These are phyloP conservation scores for Chloroceryle aenea DNA, from an alignment of 2,113 vertebrate species.

Conservation along the genomic window DNA sequence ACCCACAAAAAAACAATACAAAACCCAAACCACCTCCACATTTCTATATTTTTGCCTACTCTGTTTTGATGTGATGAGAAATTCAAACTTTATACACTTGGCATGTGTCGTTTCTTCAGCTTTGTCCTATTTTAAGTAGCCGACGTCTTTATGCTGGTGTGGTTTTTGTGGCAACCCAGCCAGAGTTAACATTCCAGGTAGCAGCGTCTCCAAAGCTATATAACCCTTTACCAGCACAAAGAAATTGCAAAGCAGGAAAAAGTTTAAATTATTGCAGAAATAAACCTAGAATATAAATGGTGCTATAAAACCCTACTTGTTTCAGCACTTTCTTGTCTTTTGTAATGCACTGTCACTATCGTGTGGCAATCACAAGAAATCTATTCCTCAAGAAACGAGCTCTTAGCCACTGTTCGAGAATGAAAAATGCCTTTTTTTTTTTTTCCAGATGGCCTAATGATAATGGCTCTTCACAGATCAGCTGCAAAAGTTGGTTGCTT, in stretches of 20 bases:
- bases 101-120: background rate
- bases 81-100: background rate
- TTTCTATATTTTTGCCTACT: background rate
- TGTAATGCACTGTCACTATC: slow-evolving; percentile 32
- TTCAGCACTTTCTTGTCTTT: slow-evolving; percentile 30
- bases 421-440: slow-evolving; percentile 4
- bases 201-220: slow-evolving; percentile 6
- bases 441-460: slow-evolving; percentile 44
- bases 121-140: background rate
- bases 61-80: background rate
- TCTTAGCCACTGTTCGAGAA: slow-evolving; percentile 23
- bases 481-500: slow-evolving; percentile 46
- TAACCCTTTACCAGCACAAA: slow-evolving; percentile 39
- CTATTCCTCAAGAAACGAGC: slow-evolving; percentile 7
- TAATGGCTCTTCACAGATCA: slow-evolving; percentile 56
- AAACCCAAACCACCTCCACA: no score
- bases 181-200: slow-evolving; percentile 6
- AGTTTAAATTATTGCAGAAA: slow-evolving; percentile 63
- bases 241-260: slow-evolving; percentile 43
- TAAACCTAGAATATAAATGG: slow-evolving; percentile 56
- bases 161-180: background rate
- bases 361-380: slow-evolving; percentile 50
- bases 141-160: background rate
- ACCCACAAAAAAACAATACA: no score
- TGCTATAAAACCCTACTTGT: slow-evolving; percentile 54